Conservation (phyloP, 2,113 vertebrate genomes). For the Microcebus lehilahytsara region DNA sequence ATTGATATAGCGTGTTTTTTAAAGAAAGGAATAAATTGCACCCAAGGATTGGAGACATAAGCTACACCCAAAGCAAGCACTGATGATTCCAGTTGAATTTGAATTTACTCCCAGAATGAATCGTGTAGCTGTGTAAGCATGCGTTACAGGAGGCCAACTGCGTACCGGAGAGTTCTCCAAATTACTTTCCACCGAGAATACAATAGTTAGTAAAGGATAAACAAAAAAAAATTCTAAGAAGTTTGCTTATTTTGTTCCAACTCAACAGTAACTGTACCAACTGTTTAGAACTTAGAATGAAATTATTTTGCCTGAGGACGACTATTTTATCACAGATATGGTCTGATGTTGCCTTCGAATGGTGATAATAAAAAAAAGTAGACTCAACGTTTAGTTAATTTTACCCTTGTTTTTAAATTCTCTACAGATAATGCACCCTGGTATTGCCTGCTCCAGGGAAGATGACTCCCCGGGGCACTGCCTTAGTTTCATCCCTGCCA, state of each 20-base stretch:
- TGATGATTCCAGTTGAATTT: neutral
- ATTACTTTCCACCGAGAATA: neutral
- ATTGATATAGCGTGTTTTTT: neutral
- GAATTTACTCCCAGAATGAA: neutral
- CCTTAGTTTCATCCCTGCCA: fast-evolving
- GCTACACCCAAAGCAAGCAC: neutral
- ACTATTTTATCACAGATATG: neutral
- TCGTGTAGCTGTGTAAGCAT: neutral
- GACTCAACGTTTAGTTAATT: neutral
- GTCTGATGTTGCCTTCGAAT: neutral
- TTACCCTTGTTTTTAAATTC: neutral
- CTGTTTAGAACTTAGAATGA: neutral
- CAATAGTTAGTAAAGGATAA: neutral
- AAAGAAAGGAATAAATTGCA: neutral
- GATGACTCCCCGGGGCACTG: fast-evolving
- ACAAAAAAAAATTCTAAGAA: neutral
- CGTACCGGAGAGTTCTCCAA: neutral
- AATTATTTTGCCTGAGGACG: neutral
- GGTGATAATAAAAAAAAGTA: neutral
- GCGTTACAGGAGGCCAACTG: fast-evolving
- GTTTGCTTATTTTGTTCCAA: neutral
- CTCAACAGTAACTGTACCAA: neutral
- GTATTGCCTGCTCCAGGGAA: neutral
- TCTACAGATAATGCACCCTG: neutral
- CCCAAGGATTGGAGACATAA: neutral